These are phyloP conservation scores for Alexandromys fortis DNA, from an alignment of 2,113 vertebrate genomes.

Conservation along the genomic window DNA sequence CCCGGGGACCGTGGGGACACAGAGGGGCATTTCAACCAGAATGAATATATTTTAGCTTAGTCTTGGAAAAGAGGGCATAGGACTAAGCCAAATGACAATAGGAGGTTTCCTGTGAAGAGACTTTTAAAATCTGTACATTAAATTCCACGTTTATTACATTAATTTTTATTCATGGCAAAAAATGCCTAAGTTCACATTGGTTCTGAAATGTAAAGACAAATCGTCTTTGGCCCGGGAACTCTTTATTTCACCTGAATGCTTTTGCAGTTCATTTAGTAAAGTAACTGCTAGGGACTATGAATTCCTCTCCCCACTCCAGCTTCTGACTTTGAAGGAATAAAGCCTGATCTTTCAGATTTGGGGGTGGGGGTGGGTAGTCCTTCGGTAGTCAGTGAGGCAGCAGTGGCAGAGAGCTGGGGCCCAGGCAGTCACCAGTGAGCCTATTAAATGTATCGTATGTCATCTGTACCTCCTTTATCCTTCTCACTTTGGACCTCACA, in stretches of 20 bases:
- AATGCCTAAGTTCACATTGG: not conserved
- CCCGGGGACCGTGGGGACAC: not conserved
- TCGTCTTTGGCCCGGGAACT: not conserved
- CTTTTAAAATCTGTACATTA: not conserved
- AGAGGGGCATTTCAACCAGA: not conserved
- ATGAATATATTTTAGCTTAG: not conserved
- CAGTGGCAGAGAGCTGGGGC: slow-evolving; percentile 54
- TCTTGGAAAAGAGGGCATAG: not conserved
- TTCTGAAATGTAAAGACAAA: slow-evolving; percentile 20
- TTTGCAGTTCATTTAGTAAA: not conserved
- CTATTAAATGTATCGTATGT: slow-evolving; percentile 82
- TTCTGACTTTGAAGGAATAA: not conserved
- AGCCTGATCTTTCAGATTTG: not conserved
- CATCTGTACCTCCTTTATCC: slow-evolving; percentile 86
- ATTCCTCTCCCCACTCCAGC: rapidly evolving
- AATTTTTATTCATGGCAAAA: not conserved
- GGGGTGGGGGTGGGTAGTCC: not conserved
- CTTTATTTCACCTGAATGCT: not conserved
- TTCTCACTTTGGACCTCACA: slow-evolving; percentile 88
- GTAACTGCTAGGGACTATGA: not conserved
- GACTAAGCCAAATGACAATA: not conserved
- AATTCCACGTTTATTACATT: not conserved
- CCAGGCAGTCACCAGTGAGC: slow-evolving; percentile 58
- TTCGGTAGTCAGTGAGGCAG: slow-evolving; percentile 56
- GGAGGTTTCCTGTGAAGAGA: not conserved